These are phyloP conservation scores for Leontocebus nigricollis DNA, from an alignment of 2,797 vertebrate genomes.

Conservation along the genomic window DNA sequence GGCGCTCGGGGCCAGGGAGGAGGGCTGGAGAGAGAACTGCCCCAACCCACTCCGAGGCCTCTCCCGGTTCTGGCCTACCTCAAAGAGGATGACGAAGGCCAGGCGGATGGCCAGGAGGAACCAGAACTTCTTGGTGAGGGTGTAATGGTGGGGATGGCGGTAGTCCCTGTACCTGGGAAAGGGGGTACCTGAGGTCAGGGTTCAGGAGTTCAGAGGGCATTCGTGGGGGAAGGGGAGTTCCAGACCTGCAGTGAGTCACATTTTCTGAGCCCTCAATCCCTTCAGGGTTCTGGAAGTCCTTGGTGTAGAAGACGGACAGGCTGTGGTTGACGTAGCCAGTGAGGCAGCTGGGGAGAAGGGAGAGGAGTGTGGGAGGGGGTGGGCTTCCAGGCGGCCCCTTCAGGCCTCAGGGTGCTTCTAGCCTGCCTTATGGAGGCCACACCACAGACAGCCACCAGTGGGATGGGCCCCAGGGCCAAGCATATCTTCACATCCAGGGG, in stretches of 20 bases:
- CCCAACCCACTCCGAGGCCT: accelerated
- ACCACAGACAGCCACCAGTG: not conserved
- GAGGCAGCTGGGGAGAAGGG: constrained; percentile 88
- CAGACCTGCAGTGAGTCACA: constrained; percentile 91
- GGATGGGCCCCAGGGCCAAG: not conserved
- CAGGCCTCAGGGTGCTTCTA: not conserved
- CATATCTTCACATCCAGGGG: not conserved
- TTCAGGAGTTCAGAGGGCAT: not conserved
- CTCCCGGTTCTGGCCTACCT: constrained; percentile 83
- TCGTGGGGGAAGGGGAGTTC: accelerated
- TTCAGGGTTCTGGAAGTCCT: constrained; percentile 76
- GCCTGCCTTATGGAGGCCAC: not conserved
- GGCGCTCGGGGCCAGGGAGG: not conserved
- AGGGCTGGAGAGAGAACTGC: not conserved
- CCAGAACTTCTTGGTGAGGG: constrained; percentile 92
- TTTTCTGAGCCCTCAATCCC: constrained; percentile 64
- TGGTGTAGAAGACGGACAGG: constrained; percentile 88
- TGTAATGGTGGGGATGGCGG: constrained; percentile 87
- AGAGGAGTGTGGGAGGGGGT: not conserved
- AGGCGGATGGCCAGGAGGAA: constrained; percentile 93
- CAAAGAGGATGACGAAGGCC: constrained; percentile 94
- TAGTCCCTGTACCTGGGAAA: constrained; percentile 93
- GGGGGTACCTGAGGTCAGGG: not conserved
- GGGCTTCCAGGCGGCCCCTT: not conserved
- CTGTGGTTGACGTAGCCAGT: constrained; percentile 93